Evolutionary conservation across 2,797 vertebrate species (phyloP).

Genomic region (Chrosomus eos): DNA sequence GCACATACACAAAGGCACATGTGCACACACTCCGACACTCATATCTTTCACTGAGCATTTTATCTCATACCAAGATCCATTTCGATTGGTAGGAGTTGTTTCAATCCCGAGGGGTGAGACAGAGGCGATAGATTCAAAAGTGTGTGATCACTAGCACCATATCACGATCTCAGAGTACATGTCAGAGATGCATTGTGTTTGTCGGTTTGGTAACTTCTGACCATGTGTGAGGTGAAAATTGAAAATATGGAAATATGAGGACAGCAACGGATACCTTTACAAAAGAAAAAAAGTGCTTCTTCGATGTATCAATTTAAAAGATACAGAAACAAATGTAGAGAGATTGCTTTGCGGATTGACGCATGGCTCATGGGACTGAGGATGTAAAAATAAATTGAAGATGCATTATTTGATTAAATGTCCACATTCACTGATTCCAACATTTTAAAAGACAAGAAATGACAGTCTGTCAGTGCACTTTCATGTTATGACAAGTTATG

Average conservation of each 20-base stretch:
- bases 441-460: background rate
- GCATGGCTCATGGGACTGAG: background rate
- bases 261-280: slow-evolving; percentile 25
- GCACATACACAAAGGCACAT: background rate
- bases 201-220: slow-evolving; percentile 50
- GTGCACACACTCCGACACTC: background rate
- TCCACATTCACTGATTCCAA: background rate
- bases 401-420: slow-evolving; percentile 1
- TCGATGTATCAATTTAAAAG: slow-evolving; percentile 38
- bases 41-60: background rate
- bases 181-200: slow-evolving; percentile 37
- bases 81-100: slow-evolving; percentile 29
- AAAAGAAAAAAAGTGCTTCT: slow-evolving; percentile 31
- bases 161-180: slow-evolving; percentile 37
- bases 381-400: slow-evolving; percentile 28
- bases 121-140: slow-evolving; percentile 57
- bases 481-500: background rate
- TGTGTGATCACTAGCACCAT: slow-evolving; percentile 32
- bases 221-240: slow-evolving; percentile 63
- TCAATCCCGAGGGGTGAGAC: slow-evolving; percentile 39
- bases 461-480: background rate
- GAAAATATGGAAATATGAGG: slow-evolving; percentile 65
- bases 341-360: slow-evolving; percentile 13
- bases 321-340: slow-evolving; percentile 8
- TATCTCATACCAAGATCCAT: slow-evolving; percentile 5